phyloP scores from a whole-genome alignment of 2,888 invertebrate species.

The Acrobeloides nanus region DNA sequence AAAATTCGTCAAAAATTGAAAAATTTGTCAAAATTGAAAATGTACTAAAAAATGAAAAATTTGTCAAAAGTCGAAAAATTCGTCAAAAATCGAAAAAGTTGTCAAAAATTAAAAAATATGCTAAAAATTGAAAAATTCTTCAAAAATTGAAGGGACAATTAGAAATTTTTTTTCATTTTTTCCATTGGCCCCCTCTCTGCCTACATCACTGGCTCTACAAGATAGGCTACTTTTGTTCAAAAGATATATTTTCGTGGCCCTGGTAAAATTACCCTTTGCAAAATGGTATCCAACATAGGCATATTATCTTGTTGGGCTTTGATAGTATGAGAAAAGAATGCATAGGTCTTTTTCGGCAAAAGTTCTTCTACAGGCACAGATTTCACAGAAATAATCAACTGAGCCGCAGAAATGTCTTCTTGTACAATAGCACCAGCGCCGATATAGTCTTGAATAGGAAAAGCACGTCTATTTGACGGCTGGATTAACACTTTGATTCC shows the following conservation, averaged over 20 bases:
- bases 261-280: conserved; percentile 64
- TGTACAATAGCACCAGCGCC: conserved; percentile 84
- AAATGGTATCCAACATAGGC: conserved; percentile 85
- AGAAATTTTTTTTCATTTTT: no score
- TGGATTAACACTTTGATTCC: conserved; percentile 75
- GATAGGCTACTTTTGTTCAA: not conserved
- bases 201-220: not conserved
- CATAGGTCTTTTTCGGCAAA: conserved; percentile 91
- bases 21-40: no score
- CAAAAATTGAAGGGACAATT: no score
- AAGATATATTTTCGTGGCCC: no score
- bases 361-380: conserved; percentile 73
- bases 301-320: conserved; percentile 98
- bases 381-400: conserved; percentile 93
- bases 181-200: no score
- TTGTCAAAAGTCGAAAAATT: conserved; percentile 5
- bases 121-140: no score
- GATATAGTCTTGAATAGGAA: conserved; percentile 77
- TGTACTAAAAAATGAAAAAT: conserved; percentile 1
- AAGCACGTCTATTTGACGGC: conserved; percentile 91
- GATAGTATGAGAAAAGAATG: conserved; percentile 97
- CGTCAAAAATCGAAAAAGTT: no score
- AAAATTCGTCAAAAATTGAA: no score
- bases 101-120: no score
- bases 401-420: conserved; percentile 92